phyloP scores from a whole-genome alignment of 1,140 invertebrate genomes.

The Cephus cinctus region DNA sequence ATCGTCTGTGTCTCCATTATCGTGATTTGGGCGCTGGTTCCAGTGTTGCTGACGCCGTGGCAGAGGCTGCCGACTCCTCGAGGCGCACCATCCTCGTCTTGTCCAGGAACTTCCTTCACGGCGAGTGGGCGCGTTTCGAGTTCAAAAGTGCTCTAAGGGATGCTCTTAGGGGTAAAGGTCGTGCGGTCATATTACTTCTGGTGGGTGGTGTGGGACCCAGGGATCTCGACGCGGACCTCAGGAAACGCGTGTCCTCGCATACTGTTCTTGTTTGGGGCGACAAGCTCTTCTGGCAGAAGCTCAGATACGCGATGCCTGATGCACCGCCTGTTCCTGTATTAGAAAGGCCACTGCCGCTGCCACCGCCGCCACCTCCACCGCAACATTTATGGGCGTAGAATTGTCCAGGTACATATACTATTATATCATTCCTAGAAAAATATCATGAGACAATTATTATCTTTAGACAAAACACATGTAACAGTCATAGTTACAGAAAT shows the following conservation, averaged over 20 bases:
- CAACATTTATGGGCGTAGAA: constrained; percentile 61
- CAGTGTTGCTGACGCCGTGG: constrained; percentile 79
- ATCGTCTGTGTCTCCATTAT: constrained; percentile 83
- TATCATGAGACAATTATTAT: too few relatives aligned
- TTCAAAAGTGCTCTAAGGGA: constrained; percentile 91
- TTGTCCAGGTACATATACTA: too few relatives aligned
- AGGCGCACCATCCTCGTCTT: constrained; percentile 87
- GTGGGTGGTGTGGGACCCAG: constrained; percentile 80
- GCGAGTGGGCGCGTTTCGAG: constrained; percentile 92
- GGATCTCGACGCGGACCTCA: constrained; percentile 86
- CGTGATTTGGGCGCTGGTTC: constrained; percentile 81
- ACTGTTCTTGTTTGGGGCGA: constrained; percentile 91
- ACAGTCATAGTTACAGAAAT: too few relatives aligned
- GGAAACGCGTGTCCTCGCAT: constrained; percentile 85
- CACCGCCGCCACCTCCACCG: constrained; percentile 50
- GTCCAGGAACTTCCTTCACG: constrained; percentile 89
- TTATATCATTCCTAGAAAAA: too few relatives aligned
- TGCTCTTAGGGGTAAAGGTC: constrained; percentile 78
- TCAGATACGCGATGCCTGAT: constrained; percentile 87
- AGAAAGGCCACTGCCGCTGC: constrained; percentile 60
- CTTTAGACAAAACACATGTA: too few relatives aligned
- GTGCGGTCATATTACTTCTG: constrained; percentile 82
- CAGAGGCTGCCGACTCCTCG: constrained; percentile 87
- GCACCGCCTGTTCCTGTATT: constrained; percentile 55
- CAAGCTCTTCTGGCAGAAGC: constrained; percentile 92